Conservation (phyloP, 1,140 invertebrate genomes). For the Micrasema minimum region DNA sequence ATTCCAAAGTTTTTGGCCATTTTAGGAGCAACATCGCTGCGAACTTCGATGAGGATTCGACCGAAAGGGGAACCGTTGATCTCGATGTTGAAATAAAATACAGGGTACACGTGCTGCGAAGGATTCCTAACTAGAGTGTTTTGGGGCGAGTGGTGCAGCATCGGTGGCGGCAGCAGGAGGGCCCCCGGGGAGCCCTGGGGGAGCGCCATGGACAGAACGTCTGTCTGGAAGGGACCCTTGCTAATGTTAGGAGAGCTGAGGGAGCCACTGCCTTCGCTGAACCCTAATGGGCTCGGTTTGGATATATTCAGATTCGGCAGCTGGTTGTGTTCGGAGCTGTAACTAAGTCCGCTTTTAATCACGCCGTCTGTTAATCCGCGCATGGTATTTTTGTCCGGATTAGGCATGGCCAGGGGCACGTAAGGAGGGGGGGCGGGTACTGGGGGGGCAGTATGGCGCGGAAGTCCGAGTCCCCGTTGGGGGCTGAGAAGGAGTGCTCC, state of each 20-base stretch:
- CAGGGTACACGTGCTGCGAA: constrained; percentile 69
- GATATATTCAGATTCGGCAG: constrained; percentile 56
- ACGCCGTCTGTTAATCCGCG: constrained; percentile 32
- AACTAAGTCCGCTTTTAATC: constrained; percentile 17
- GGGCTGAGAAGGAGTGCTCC: constrained; percentile 37
- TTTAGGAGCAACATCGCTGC: constrained; percentile 85
- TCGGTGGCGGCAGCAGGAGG: constrained; percentile 56
- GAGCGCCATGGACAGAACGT: constrained; percentile 53
- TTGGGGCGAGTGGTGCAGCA: constrained; percentile 60
- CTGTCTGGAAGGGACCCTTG: constrained; percentile 39
- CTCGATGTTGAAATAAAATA: constrained; percentile 83
- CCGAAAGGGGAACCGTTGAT: constrained; percentile 77
- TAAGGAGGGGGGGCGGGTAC: constrained; percentile 33
- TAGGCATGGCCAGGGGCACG: constrained; percentile 49
- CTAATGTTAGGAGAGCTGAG: constrained; percentile 47
- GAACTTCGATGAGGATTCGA: constrained; percentile 84
- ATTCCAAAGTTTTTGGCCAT: constrained; percentile 91
- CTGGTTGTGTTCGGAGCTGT: constrained; percentile 25
- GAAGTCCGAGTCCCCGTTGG: constrained; percentile 48
- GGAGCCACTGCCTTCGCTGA: constrained; percentile 53
- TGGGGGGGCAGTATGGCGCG: constrained; percentile 33
- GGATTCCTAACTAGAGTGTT: constrained; percentile 64
- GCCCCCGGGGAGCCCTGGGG: constrained; percentile 57
- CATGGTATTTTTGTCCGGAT: constrained; percentile 35
- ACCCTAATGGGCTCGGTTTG: constrained; percentile 55